phyloP scores from a whole-genome alignment of 2,888 invertebrate genomes.

The Tethea ocularis region DNA sequence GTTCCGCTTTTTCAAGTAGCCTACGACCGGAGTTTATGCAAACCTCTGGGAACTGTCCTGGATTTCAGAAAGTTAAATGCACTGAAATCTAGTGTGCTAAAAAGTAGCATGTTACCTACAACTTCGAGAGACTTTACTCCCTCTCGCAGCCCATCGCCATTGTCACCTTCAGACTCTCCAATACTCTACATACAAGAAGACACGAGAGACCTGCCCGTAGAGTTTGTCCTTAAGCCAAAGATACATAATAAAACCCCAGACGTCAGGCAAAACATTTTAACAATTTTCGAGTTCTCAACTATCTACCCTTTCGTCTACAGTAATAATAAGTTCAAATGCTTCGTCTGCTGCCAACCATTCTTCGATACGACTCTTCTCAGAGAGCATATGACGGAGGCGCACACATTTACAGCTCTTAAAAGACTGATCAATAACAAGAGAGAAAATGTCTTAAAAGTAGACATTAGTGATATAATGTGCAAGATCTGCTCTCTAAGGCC shows the following conservation, averaged over 20 bases:
- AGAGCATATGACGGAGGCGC: slow-evolving; percentile 63
- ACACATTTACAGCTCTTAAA: slow-evolving; percentile 65
- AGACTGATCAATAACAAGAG: slow-evolving; percentile 68
- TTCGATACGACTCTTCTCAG: slow-evolving; percentile 62
- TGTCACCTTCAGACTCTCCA: slow-evolving; percentile 32
- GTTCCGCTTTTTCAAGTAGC: slow-evolving; percentile 77
- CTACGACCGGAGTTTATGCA: slow-evolving; percentile 75
- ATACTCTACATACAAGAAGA: slow-evolving; percentile 20
- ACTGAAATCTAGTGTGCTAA: neutral
- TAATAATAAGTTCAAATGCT: slow-evolving; percentile 76
- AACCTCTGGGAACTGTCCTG: slow-evolving; percentile 67
- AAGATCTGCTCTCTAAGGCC: slow-evolving; percentile 59
- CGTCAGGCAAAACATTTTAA: slow-evolving; percentile 65
- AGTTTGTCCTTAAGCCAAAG: slow-evolving; percentile 28
- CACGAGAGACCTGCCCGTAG: slow-evolving; percentile 21
- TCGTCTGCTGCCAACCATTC: slow-evolving; percentile 71
- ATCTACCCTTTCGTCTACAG: slow-evolving; percentile 76
- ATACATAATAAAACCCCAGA: slow-evolving; percentile 49
- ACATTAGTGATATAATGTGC: slow-evolving; percentile 66
- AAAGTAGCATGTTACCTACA: slow-evolving; percentile 7
- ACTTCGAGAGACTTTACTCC: slow-evolving; percentile 33
- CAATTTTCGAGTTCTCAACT: slow-evolving; percentile 71
- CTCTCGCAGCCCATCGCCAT: slow-evolving; percentile 64
- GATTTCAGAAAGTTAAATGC: slow-evolving; percentile 57
- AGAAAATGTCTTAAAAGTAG: slow-evolving; percentile 73